A percentile compares a stretch with the other conserved stretches of the same genome.
Conservation (phyloP, 2,113 vertebrate genomes). For the Nerophis ophidion region DNA sequence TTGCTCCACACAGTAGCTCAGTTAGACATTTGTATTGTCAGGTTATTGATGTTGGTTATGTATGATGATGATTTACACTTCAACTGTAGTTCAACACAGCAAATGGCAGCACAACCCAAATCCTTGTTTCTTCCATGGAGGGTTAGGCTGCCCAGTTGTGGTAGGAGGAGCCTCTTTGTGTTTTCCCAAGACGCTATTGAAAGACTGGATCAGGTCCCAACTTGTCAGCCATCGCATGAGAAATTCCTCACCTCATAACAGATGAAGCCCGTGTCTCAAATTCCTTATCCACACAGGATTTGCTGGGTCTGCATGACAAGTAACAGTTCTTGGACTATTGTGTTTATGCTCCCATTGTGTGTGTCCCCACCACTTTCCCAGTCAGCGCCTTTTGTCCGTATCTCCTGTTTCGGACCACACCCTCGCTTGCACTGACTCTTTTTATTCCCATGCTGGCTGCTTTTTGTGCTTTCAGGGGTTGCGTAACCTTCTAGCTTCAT, state of each 20-base stretch:
- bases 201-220: slow-evolving; percentile 26
- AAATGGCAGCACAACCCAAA: too few relatives aligned
- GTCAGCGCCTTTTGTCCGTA: neutral
- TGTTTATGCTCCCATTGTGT: slow-evolving; percentile 12
- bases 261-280: slow-evolving; percentile 12
- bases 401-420: slow-evolving; percentile 47
- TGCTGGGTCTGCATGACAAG: neutral
- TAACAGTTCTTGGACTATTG: slow-evolving; percentile 2
- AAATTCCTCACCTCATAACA: slow-evolving; percentile 32
- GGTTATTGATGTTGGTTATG: too few relatives aligned
- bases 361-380: neutral
- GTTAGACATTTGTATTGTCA: too few relatives aligned
- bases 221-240: slow-evolving; percentile 27
- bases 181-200: neutral
- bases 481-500: neutral
- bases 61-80: neutral
- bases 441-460: neutral
- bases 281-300: slow-evolving; percentile 10
- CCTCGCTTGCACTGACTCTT: neutral
- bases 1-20: too few relatives aligned
- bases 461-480: neutral
- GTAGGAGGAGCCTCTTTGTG: neutral
- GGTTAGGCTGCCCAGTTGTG: slow-evolving; percentile 20
- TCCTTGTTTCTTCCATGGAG: slow-evolving; percentile 16
- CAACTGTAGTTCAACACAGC: neutral